Percentiles rank a stretch among this genome's conserved stretches.
Evolutionary conservation across 2,113 vertebrate genomes (phyloP).

Genomic region (Bagarius yarrelli): DNA sequence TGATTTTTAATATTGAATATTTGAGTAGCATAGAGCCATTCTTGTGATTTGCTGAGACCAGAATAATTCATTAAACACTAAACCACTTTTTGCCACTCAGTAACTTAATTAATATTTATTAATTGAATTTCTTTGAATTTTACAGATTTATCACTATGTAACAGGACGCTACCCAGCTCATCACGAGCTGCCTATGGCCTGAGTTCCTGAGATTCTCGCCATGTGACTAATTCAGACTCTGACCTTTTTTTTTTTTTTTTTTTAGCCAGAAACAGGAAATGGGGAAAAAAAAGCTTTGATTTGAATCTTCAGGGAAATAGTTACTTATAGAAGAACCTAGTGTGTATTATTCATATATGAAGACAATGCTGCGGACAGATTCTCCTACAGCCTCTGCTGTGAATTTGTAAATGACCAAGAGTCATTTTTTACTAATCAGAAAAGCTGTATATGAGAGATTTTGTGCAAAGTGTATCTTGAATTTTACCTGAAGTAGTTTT

Average conservation of each 20-base stretch:
- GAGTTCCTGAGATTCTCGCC: constrained; percentile 22
- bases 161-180: constrained; percentile 83
- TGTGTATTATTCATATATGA: background rate
- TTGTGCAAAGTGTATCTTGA: background rate
- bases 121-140: background rate
- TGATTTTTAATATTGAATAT: background rate
- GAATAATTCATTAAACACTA: background rate
- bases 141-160: constrained; percentile 91
- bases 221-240: background rate
- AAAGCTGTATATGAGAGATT: background rate
- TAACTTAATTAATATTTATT: background rate
- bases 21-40: background rate
- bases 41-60: background rate
- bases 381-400: background rate
- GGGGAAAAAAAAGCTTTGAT: background rate
- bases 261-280: background rate
- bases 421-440: background rate
- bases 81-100: background rate
- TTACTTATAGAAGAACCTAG: background rate
- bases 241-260: constrained; percentile 16
- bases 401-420: constrained; percentile 1
- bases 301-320: background rate
- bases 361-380: background rate
- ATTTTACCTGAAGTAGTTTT: background rate
- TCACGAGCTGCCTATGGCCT: constrained; percentile 89